A percentile compares a stretch with the other conserved stretches of the same genome.
phyloP scores from a whole-genome alignment of 2,888 invertebrate genomes.

The Cerceris ruficornis region DNA sequence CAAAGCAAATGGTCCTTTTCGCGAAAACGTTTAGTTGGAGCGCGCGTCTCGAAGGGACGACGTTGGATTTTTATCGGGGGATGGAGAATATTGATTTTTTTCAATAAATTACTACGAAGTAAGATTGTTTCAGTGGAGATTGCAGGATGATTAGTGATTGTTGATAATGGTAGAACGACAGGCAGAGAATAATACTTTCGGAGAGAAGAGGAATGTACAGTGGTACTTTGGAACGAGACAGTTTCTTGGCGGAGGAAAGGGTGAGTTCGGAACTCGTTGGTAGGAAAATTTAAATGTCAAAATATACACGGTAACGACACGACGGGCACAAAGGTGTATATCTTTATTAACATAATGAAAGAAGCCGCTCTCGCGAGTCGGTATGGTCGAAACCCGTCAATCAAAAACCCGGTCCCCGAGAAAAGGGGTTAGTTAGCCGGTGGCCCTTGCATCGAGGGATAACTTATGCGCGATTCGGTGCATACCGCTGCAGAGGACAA shows the following conservation, averaged over 20 bases:
- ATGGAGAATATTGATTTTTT: not conserved
- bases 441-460: constrained; percentile 45
- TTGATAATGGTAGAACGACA: no score
- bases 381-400: constrained; percentile 74
- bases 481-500: constrained; percentile 35
- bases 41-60: not conserved
- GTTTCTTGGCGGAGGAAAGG: constrained; percentile 12
- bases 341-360: constrained; percentile 79
- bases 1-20: constrained; percentile 11
- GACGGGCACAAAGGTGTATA: constrained; percentile 72
- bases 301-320: constrained; percentile 74
- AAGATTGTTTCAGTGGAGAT: no score
- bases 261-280: constrained; percentile 46
- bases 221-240: no score
- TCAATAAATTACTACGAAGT: no score
- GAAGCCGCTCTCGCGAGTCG: constrained; percentile 63
- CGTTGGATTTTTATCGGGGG: not conserved
- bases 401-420: constrained; percentile 77
- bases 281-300: constrained; percentile 78
- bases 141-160: no score
- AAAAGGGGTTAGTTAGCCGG: constrained; percentile 75
- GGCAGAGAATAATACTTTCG: no score
- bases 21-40: not conserved
- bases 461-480: constrained; percentile 44
- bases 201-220: no score